phyloP scores from a whole-genome alignment of 2,888 invertebrate genomes.

The Heliconius charithonia region DNA sequence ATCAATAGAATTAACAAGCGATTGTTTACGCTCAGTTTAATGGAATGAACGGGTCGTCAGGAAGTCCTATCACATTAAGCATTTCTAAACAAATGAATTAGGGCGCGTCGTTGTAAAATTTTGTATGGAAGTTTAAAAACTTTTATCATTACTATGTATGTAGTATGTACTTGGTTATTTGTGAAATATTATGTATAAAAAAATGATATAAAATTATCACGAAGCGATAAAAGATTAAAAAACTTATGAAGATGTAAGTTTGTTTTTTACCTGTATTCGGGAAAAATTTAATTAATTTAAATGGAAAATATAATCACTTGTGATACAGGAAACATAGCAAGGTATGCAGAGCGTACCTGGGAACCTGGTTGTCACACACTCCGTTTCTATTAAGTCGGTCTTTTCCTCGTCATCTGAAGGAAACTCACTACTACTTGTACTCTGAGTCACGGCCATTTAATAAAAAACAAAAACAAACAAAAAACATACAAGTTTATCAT shows the following conservation, averaged over 20 bases:
- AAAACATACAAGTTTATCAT: background rate
- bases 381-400: background rate
- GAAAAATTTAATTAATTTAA: background rate
- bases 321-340: no score
- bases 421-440: no score
- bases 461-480: no score
- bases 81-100: constrained; percentile 63
- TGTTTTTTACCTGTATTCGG: no score
- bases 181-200: no score
- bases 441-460: no score
- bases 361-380: background rate
- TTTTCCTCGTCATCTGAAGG: background rate
- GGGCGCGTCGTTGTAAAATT: constrained; percentile 59
- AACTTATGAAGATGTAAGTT: no score
- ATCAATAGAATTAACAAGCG: constrained; percentile 64
- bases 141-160: constrained; percentile 35
- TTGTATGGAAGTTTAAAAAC: constrained; percentile 55
- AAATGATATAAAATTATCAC: no score
- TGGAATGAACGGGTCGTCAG: constrained; percentile 55
- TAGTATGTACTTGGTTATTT: no score
- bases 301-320: background rate
- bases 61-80: constrained; percentile 61
- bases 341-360: background rate
- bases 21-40: constrained; percentile 39
- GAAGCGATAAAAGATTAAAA: no score